Conservation (phyloP, 2,113 vertebrate genomes). For the Taurulus bubalis region DNA sequence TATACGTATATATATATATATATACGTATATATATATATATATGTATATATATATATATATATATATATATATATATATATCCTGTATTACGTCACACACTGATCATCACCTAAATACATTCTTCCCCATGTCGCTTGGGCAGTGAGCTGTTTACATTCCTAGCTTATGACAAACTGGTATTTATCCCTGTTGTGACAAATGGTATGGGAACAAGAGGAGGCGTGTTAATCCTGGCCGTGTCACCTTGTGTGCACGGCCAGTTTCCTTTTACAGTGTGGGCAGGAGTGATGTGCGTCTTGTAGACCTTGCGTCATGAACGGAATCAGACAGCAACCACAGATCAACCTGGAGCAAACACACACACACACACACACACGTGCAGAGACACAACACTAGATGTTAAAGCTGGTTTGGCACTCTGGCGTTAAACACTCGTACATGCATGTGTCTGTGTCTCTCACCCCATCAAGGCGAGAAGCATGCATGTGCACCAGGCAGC, state of each 20-base stretch:
- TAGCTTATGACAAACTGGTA: not conserved
- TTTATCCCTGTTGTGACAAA: not conserved
- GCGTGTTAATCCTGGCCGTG: not conserved
- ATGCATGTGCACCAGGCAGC: constrained; percentile 55
- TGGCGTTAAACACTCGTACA: not conserved
- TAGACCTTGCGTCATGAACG: constrained; percentile 14
- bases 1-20: too few relatives aligned
- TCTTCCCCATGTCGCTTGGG: too few relatives aligned
- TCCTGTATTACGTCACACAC: not conserved
- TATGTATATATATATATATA: too few relatives aligned
- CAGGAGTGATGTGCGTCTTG: constrained; percentile 71
- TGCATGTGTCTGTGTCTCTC: constrained; percentile 31
- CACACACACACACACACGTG: not conserved
- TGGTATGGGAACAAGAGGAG: not conserved
- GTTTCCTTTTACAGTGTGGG: constrained; percentile 46
- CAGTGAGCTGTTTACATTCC: not conserved
- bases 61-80: too few relatives aligned
- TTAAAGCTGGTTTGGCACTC: not conserved
- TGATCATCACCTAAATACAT: not conserved
- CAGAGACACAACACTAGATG: not conserved
- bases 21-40: too few relatives aligned
- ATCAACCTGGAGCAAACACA: constrained; percentile 64
- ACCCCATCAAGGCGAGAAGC: constrained; percentile 50
- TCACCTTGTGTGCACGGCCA: constrained; percentile 54
- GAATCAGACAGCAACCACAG: constrained; percentile 76